Evolutionary conservation across 2,113 vertebrate species (phyloP).

Genomic region (Coryphaenoides rupestris): DNA sequence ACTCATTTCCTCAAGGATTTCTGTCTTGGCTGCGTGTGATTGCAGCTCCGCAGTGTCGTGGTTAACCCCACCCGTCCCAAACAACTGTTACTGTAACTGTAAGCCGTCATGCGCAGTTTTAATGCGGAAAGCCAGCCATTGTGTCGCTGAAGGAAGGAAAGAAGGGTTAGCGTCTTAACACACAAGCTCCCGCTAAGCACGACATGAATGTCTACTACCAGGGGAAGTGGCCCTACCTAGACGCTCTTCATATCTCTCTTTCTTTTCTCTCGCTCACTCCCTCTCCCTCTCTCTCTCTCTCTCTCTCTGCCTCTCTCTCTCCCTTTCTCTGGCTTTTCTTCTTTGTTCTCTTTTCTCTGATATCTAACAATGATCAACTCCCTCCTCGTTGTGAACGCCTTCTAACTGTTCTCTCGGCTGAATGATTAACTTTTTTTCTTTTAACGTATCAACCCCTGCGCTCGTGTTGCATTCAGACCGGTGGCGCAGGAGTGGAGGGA

Average conservation of each 20-base stretch:
- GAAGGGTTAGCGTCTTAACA: too few relatives aligned
- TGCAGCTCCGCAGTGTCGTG: not conserved
- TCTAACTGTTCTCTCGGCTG: not conserved
- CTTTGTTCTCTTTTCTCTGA: not conserved
- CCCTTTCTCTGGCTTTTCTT: too few relatives aligned
- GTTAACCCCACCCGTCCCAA: not conserved
- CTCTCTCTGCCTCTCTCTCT: not conserved
- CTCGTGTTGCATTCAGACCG: not conserved
- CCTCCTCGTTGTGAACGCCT: not conserved
- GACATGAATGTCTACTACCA: not conserved
- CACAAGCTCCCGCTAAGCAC: too few relatives aligned
- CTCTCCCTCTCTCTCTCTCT: not conserved
- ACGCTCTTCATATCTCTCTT: not conserved
- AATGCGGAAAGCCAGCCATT: not conserved
- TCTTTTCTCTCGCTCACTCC: not conserved
- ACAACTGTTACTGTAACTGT: not conserved
- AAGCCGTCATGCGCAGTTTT: not conserved
- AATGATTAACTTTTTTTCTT: constrained; percentile 56
- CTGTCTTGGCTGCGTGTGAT: not conserved
- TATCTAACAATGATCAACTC: constrained; percentile 40
- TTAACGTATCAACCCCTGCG: too few relatives aligned
- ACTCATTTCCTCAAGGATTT: not conserved
- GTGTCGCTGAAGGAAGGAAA: not conserved
- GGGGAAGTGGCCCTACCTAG: not conserved
- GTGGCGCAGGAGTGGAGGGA: not conserved